phyloP scores from a whole-genome alignment of 2,113 vertebrate species.

The Poeciliopsis turrubarensis region DNA sequence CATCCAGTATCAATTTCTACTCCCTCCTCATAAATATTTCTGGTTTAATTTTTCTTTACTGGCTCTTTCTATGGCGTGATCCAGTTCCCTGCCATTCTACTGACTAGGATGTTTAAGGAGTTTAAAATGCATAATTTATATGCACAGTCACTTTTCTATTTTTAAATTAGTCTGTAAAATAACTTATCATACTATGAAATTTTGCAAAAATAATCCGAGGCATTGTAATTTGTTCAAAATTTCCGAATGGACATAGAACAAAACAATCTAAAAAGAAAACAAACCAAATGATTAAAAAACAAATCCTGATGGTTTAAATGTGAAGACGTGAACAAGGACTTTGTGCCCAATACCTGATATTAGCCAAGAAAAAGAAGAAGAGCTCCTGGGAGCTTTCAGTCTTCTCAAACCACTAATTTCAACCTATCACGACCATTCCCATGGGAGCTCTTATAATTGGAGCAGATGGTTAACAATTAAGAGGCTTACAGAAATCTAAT shows the following conservation, averaged over 20 bases:
- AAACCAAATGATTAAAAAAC: neutral
- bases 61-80: no score
- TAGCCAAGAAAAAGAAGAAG: neutral
- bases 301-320: neutral
- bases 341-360: neutral
- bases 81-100: no score
- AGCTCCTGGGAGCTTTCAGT: constrained; percentile 29
- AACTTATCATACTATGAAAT: neutral
- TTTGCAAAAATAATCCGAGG: neutral
- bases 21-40: no score
- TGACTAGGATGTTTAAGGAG: no score
- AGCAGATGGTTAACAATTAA: constrained; percentile 77
- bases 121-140: no score
- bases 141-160: neutral
- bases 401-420: constrained; percentile 81
- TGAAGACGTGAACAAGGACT: neutral
- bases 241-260: neutral
- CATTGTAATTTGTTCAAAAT: neutral
- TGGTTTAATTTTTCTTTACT: no score
- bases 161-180: neutral
- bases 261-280: neutral
- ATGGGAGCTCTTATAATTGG: constrained; percentile 55
- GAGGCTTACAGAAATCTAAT: constrained; percentile 71
- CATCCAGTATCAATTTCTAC: no score
- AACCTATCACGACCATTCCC: constrained; percentile 66